A percentile compares a stretch with the other conserved stretches of the same genome.
phyloP scores from a whole-genome alignment of 2,888 invertebrate species.

The Platycheirus rosarum region DNA sequence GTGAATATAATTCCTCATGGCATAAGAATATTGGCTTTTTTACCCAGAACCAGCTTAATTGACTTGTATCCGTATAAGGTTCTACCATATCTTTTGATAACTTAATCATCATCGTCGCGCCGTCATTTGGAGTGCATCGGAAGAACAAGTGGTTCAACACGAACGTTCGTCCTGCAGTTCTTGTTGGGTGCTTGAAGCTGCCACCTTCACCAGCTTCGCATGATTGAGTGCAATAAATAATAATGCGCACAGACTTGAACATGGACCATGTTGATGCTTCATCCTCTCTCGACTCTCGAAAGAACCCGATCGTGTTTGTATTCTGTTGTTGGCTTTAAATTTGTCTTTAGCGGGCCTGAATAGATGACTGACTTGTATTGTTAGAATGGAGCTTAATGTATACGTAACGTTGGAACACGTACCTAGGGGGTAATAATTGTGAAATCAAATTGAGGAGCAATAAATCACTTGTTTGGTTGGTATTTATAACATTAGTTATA shows the following conservation, averaged over 20 bases:
- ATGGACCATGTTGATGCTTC: constrained; percentile 16
- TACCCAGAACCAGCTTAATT: constrained; percentile 62
- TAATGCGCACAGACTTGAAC: constrained; percentile 52
- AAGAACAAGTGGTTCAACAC: constrained; percentile 58
- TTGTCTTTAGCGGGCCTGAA: no score
- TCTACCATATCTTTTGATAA: constrained; percentile 61
- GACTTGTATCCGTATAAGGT: constrained; percentile 61
- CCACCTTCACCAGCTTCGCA: constrained; percentile 56
- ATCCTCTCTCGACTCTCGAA: neutral
- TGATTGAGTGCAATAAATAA: constrained; percentile 71
- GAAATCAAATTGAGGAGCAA: no score
- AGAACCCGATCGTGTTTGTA: constrained; percentile 38
- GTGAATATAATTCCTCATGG: constrained; percentile 26
- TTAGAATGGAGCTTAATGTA: no score
- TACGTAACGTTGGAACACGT: no score
- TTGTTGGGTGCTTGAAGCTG: constrained; percentile 28
- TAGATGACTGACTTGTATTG: no score
- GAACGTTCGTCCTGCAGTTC: constrained; percentile 17
- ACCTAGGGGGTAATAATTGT: no score
- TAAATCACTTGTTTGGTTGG: no score
- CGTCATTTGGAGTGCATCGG: constrained; percentile 32
- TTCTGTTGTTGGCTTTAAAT: no score
- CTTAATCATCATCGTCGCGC: constrained; percentile 59
- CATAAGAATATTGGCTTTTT: constrained; percentile 22
- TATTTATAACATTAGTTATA: no score